These are phyloP conservation scores for Geotrypetes seraphini DNA, from an alignment of 2,797 vertebrate genomes.

Conservation along the genomic window DNA sequence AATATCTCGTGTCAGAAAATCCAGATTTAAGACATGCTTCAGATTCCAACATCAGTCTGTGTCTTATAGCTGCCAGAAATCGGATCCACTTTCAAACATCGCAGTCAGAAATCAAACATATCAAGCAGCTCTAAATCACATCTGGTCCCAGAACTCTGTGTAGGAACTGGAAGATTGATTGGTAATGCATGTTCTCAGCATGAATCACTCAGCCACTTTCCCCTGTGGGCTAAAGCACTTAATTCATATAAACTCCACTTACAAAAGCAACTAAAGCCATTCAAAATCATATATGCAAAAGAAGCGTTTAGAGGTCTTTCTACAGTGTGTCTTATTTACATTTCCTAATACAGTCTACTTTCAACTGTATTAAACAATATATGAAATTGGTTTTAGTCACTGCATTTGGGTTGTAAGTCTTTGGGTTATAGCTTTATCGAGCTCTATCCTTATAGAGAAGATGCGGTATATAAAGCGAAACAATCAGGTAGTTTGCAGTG, in stretches of 20 bases:
- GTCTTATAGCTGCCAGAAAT: conserved; percentile 8
- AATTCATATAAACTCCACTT: conserved; percentile 1
- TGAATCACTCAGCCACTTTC: conserved; percentile 3
- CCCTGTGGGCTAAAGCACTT: neutral
- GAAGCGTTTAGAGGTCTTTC: neutral
- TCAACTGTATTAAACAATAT: no score
- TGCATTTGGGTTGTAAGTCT: no score
- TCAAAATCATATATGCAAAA: neutral
- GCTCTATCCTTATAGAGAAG: no score
- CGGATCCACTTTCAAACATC: neutral
- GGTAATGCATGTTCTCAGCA: conserved; percentile 7
- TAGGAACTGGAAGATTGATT: conserved; percentile 7
- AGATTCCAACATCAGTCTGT: conserved; percentile 4
- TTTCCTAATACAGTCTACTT: no score
- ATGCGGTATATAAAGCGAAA: no score
- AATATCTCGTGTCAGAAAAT: no score
- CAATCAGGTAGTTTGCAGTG: no score
- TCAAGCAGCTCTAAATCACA: conserved; percentile 19
- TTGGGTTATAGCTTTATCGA: no score
- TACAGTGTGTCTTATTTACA: neutral
- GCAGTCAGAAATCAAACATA: conserved; percentile 3
- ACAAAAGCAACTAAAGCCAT: neutral
- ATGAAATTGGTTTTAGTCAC: no score
- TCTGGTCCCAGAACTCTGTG: conserved; percentile 17
- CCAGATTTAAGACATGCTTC: neutral